Percentiles rank a stretch among this genome's conserved stretches.
These are phyloP conservation scores for Jordanella pulchra DNA, from an alignment of 2,797 vertebrate species.

Conservation along the genomic window DNA sequence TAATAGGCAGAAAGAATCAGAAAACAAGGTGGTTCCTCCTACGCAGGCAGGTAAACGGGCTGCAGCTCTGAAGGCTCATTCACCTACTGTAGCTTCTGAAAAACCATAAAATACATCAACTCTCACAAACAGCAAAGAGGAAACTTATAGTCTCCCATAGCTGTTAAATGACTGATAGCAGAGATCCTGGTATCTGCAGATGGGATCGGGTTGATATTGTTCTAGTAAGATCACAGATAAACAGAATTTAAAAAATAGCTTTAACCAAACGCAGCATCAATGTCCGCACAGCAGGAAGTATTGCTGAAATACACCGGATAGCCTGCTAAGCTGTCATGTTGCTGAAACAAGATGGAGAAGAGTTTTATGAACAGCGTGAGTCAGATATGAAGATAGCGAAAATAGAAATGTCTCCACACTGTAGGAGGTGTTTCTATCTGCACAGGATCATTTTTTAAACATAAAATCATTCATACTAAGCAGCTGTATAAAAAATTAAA, in stretches of 20 bases:
- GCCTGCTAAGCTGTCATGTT: conserved; percentile 32
- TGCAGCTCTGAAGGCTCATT: conserved; percentile 52
- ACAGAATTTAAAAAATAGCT: conserved; percentile 2
- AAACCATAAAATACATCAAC: conserved; percentile 42
- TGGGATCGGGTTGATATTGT: conserved; percentile 8
- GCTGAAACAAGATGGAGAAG: conserved; percentile 42
- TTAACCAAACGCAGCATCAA: background rate
- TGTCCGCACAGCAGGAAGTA: background rate
- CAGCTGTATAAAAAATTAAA: background rate
- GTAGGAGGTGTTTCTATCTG: conserved; percentile 10
- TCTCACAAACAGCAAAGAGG: conserved; percentile 29
- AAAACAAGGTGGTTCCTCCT: conserved; percentile 71
- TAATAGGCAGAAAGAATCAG: conserved; percentile 52
- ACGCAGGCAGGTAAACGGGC: conserved; percentile 63
- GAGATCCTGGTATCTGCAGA: conserved; percentile 24
- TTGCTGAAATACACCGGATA: background rate
- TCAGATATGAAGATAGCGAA: conserved; percentile 40
- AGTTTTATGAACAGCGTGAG: conserved; percentile 47
- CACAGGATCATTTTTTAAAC: background rate
- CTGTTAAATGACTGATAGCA: conserved; percentile 15
- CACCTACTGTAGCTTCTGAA: conserved; percentile 52
- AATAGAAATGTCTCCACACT: conserved; percentile 33
- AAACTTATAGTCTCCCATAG: conserved; percentile 34
- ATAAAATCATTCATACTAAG: background rate
- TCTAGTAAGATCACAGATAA: background rate